These are phyloP conservation scores for Pteronotus mesoamericanus DNA, from an alignment of 2,797 vertebrate species.

Conservation along the genomic window DNA sequence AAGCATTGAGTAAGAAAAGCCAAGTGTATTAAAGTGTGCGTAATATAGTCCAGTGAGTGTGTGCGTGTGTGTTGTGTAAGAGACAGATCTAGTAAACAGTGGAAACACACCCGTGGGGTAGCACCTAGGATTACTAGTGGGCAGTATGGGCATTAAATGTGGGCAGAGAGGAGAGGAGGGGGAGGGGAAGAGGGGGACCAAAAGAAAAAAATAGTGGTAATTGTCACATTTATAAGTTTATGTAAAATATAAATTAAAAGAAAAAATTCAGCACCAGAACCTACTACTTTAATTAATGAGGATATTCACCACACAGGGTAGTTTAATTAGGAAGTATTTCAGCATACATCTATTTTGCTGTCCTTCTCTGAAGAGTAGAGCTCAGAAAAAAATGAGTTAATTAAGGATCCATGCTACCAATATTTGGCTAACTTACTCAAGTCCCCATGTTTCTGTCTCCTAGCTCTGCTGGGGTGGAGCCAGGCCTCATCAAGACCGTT, in stretches of 20 bases:
- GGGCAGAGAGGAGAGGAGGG: neutral
- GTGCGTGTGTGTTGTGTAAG: neutral
- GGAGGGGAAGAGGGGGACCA: neutral
- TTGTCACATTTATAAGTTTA: neutral
- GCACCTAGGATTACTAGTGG: neutral
- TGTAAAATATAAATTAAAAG: neutral
- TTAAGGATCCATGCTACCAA: neutral
- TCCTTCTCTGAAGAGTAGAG: conserved; percentile 39
- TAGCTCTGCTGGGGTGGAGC: neutral
- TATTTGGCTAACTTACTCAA: neutral
- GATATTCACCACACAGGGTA: neutral
- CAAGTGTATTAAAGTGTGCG: neutral
- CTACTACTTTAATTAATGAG: neutral
- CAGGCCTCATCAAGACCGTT: neutral
- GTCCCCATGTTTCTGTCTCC: neutral
- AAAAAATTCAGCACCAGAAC: neutral
- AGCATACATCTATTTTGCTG: neutral
- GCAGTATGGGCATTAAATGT: neutral
- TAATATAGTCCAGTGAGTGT: neutral
- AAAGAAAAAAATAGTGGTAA: neutral
- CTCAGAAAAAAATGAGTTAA: conserved; percentile 26
- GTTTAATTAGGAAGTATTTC: neutral
- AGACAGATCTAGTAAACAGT: neutral
- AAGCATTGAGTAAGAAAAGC: neutral
- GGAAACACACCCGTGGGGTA: neutral